A percentile compares a stretch with the other conserved stretches of the same genome.
phyloP scores from a whole-genome alignment of 2,113 vertebrate genomes.

The Bagarius yarrelli region DNA sequence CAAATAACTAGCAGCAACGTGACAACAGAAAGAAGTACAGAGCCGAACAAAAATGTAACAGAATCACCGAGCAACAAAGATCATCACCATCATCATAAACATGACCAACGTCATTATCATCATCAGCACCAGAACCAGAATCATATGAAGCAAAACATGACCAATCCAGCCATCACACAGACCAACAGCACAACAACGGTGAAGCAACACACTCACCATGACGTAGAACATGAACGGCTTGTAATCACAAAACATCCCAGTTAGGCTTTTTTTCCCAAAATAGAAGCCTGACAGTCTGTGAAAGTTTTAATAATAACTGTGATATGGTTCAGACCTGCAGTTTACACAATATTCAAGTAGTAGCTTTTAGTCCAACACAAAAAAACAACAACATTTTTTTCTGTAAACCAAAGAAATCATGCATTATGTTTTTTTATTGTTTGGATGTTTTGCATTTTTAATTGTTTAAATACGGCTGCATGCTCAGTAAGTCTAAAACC shows the following conservation, averaged over 20 bases:
- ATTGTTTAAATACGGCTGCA: neutral
- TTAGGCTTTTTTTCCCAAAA: neutral
- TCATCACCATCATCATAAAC: conserved; percentile 11
- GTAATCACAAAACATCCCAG: neutral
- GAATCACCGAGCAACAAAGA: neutral
- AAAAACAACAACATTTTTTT: no score
- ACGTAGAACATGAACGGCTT: neutral
- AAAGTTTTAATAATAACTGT: neutral
- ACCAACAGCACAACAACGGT: neutral
- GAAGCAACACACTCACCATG: neutral
- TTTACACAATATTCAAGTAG: neutral
- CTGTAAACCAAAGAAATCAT: neutral
- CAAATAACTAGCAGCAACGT: neutral
- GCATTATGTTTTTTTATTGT: neutral
- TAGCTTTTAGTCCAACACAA: no score
- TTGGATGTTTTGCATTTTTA: neutral
- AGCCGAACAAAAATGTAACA: neutral
- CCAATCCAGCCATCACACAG: neutral
- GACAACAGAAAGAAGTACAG: neutral
- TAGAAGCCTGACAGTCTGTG: no score
- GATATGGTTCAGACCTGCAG: neutral
- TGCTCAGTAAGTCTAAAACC: neutral
- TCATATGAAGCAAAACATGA: no score
- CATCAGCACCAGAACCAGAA: neutral
- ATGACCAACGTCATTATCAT: conserved; percentile 11